A percentile compares a stretch with the other conserved stretches of the same genome.
phyloP scores from a whole-genome alignment of 2,113 vertebrate species.

The Notiomystis cincta region DNA sequence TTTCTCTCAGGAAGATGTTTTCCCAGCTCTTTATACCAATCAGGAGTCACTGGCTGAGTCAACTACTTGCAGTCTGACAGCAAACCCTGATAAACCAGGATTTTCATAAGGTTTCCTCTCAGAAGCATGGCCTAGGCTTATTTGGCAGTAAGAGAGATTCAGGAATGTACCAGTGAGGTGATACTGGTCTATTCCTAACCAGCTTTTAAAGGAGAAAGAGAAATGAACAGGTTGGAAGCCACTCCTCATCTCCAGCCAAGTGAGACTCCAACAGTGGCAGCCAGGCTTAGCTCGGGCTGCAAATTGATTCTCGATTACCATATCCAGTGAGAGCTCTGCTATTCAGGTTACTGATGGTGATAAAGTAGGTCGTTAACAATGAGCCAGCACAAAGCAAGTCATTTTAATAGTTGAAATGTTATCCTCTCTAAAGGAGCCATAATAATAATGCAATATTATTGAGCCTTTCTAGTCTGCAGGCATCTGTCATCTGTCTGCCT shows the following conservation, averaged over 20 bases:
- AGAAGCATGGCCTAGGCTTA: neutral
- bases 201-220: neutral
- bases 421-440: constrained; percentile 30
- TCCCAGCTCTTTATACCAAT: neutral
- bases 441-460: constrained; percentile 29
- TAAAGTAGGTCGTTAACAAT: constrained; percentile 46
- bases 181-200: neutral
- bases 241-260: neutral
- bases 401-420: constrained; percentile 49
- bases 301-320: constrained; percentile 32
- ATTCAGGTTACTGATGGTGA: constrained; percentile 25
- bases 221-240: neutral
- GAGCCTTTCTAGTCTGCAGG: constrained; percentile 24
- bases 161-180: neutral
- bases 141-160: neutral
- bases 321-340: constrained; percentile 10
- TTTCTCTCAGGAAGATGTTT: constrained; percentile 9
- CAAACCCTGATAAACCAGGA: neutral
- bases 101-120: neutral
- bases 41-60: neutral
- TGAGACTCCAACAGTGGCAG: neutral
- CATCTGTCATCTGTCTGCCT: constrained; percentile 42
- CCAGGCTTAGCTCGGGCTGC: neutral
- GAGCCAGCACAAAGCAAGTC: constrained; percentile 35
- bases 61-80: constrained; percentile 2